Evolutionary conservation across 2,113 vertebrate genomes (phyloP).

Genomic region (Taurulus bubalis): DNA sequence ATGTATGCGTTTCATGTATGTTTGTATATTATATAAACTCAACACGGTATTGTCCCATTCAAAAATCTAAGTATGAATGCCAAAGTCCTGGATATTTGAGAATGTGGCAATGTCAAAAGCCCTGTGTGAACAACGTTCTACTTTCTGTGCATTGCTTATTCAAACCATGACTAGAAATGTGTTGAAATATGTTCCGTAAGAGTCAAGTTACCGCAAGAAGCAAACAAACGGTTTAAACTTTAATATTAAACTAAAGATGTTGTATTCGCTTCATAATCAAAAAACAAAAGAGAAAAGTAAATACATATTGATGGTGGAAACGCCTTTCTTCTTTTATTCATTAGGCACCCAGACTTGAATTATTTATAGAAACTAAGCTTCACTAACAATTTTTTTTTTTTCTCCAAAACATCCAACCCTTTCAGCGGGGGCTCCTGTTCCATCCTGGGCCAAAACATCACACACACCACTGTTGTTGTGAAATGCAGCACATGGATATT

Average conservation of each 20-base stretch:
- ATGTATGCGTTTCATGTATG: too few relatives aligned
- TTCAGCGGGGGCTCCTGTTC: slow-evolving; percentile 59
- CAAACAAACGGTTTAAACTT: slow-evolving; percentile 26
- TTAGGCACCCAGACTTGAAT: slow-evolving; percentile 61
- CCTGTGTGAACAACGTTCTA: not conserved
- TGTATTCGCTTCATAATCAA: slow-evolving; percentile 49
- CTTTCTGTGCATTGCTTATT: not conserved
- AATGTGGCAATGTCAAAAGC: not conserved
- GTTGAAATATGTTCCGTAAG: slow-evolving; percentile 1
- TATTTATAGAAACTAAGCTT: slow-evolving; percentile 65
- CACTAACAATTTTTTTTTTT: slow-evolving; percentile 61
- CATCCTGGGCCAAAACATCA: slow-evolving; percentile 59
- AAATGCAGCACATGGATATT: slow-evolving; percentile 4
- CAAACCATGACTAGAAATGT: not conserved
- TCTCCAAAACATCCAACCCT: slow-evolving; percentile 61
- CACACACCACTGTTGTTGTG: slow-evolving; percentile 39
- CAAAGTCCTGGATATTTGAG: not conserved
- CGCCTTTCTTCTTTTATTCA: slow-evolving; percentile 59
- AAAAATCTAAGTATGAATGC: too few relatives aligned
- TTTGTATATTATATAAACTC: too few relatives aligned
- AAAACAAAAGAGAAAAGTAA: slow-evolving; percentile 45
- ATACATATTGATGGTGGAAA: slow-evolving; percentile 69
- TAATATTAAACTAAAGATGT: slow-evolving; percentile 44
- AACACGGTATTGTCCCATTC: too few relatives aligned
- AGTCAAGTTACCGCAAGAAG: not conserved